These are phyloP conservation scores for Lineus longissimus DNA, from an alignment of 1,140 invertebrate genomes.

Conservation along the genomic window DNA sequence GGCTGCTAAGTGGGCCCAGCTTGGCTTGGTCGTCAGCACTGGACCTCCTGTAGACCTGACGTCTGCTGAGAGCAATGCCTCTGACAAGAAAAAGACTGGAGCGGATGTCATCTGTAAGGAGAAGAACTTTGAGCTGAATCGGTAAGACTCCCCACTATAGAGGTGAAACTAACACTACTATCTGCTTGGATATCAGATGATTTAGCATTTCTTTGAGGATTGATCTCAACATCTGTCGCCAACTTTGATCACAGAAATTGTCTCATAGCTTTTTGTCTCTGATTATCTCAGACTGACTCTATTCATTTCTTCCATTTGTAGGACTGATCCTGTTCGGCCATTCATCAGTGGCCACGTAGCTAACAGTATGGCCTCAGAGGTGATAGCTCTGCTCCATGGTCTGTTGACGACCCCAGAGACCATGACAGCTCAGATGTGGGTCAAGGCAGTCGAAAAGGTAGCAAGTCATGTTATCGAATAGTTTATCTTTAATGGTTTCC, in stretches of 20 bases:
- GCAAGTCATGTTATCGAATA: background rate
- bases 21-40: slow-evolving; percentile 49
- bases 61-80: slow-evolving; percentile 24
- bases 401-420: slow-evolving; percentile 40
- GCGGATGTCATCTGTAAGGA: slow-evolving; percentile 48
- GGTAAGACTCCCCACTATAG: slow-evolving; percentile 30
- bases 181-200: no score
- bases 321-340: slow-evolving; percentile 49
- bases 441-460: slow-evolving; percentile 47
- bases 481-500: background rate
- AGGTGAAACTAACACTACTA: background rate
- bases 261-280: no score
- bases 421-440: slow-evolving; percentile 43
- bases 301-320: slow-evolving; percentile 18
- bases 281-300: no score
- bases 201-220: no score
- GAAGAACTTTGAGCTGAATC: slow-evolving; percentile 49
- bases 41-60: slow-evolving; percentile 45
- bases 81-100: slow-evolving; percentile 47
- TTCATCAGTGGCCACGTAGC: slow-evolving; percentile 55
- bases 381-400: slow-evolving; percentile 50
- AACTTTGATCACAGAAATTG: no score
- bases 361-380: slow-evolving; percentile 53
- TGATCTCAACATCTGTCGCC: no score
- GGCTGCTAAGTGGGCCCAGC: slow-evolving; percentile 52